These are phyloP conservation scores for Muricea muricata DNA, from an alignment of 92 coral and sea anemone genomes.

Conservation along the genomic window DNA sequence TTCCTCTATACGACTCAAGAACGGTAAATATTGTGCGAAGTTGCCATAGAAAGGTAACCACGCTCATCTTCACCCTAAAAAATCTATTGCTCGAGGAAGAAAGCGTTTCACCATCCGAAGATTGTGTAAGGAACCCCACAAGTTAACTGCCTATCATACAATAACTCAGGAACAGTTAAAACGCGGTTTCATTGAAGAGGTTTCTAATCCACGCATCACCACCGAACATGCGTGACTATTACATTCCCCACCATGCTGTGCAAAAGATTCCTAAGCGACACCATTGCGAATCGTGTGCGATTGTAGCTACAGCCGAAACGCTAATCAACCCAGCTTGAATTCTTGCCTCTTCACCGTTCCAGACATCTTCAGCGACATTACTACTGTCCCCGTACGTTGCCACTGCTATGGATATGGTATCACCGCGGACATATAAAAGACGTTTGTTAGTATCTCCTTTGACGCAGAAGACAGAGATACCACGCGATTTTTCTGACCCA, in stretches of 20 bases:
- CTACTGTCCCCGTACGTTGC: slow-evolving; percentile 59
- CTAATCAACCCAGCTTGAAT: slow-evolving; percentile 58
- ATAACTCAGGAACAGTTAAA: slow-evolving; percentile 36
- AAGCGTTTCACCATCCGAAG: slow-evolving; percentile 46
- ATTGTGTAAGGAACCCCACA: slow-evolving; percentile 29
- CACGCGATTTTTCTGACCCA: slow-evolving; percentile 58
- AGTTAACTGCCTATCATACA: slow-evolving; percentile 30
- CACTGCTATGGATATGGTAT: slow-evolving; percentile 43
- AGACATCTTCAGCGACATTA: slow-evolving; percentile 52
- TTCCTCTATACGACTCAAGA: slow-evolving; percentile 24
- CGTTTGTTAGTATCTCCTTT: slow-evolving; percentile 50
- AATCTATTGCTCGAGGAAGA: slow-evolving; percentile 33
- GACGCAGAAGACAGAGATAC: slow-evolving; percentile 62
- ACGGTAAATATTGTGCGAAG: slow-evolving; percentile 15
- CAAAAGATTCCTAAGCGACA: slow-evolving; percentile 58
- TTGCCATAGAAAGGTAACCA: slow-evolving; percentile 20
- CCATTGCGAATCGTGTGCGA: slow-evolving; percentile 63
- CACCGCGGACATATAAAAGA: slow-evolving; percentile 66
- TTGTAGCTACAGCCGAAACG: slow-evolving; percentile 36
- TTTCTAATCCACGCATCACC: not conserved
- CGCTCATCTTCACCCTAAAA: slow-evolving; percentile 32
- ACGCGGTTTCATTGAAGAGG: slow-evolving; percentile 2
- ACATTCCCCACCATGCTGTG: slow-evolving; percentile 71
- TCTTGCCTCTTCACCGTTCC: slow-evolving; percentile 61
- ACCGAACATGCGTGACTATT: slow-evolving; percentile 4